phyloP scores from a whole-genome alignment of 2,888 invertebrate species.

The Tenodera sinensis region DNA sequence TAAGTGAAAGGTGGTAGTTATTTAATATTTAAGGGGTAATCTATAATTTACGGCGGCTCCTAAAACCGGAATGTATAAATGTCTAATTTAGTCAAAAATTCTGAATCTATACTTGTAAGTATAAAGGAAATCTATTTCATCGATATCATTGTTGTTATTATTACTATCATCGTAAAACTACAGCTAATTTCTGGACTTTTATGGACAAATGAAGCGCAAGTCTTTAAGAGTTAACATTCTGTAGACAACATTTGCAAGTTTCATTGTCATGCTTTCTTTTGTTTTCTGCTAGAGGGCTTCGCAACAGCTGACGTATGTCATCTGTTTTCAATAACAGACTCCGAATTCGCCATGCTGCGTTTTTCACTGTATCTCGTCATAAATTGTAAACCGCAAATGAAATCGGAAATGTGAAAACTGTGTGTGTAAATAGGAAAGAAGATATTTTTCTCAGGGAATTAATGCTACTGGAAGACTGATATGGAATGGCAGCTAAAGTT shows the following conservation, averaged over 20 bases:
- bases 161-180: too few species aligned
- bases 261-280: not conserved
- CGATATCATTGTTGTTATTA: too few species aligned
- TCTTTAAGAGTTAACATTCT: not conserved
- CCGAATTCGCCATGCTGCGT: not conserved
- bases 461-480: not conserved
- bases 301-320: not conserved
- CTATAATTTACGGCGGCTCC: too few species aligned
- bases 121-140: too few species aligned
- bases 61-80: too few species aligned
- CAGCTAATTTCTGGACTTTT: not conserved
- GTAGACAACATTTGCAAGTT: not conserved
- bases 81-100: too few species aligned
- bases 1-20: too few species aligned
- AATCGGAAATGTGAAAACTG: not conserved
- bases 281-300: not conserved
- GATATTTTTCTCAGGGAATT: not conserved
- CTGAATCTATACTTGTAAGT: too few species aligned
- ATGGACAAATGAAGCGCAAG: not conserved
- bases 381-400: not conserved
- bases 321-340: not conserved
- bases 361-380: not conserved
- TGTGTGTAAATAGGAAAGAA: not conserved
- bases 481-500: not conserved
- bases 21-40: too few species aligned